A percentile compares a stretch with the other conserved stretches of the same genome.
phyloP scores from a whole-genome alignment of 92 coral and sea anemone genomes.

The Zoanthus sociatus region DNA sequence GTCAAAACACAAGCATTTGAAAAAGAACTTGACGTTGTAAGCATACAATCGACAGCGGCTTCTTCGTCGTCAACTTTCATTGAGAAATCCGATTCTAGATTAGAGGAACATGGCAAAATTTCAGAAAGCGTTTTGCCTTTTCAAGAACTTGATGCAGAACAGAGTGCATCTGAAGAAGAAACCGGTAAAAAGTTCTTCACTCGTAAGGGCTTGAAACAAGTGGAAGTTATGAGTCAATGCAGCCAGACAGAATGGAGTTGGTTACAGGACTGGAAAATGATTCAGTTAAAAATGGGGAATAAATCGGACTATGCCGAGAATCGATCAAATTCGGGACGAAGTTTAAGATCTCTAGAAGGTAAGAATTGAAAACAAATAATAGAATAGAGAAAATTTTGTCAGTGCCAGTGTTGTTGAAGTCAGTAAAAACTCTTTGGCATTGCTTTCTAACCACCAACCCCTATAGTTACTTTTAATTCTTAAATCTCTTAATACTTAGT shows the following conservation, averaged over 20 bases:
- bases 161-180: slow-evolving; percentile 30
- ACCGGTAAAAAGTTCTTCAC: slow-evolving; percentile 9
- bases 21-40: slow-evolving; percentile 15
- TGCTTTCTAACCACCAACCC: too few species aligned
- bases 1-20: slow-evolving; percentile 8
- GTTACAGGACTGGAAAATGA: slow-evolving; percentile 38
- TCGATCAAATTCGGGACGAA: slow-evolving; percentile 30
- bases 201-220: slow-evolving; percentile 21
- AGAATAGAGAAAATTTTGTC: not conserved
- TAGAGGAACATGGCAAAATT: not conserved
- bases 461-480: too few species aligned
- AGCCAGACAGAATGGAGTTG: slow-evolving; percentile 45
- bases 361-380: not conserved
- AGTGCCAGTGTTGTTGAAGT: too few species aligned
- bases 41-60: slow-evolving; percentile 19
- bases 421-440: too few species aligned
- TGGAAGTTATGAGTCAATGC: slow-evolving; percentile 40
- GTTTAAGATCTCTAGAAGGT: slow-evolving; percentile 32
- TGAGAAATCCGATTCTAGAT: slow-evolving; percentile 5
- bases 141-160: slow-evolving; percentile 5
- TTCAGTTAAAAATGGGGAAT: slow-evolving; percentile 23
- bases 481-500: too few species aligned
- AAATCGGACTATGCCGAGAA: slow-evolving; percentile 24
- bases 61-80: slow-evolving; percentile 5
- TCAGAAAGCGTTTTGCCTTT: not conserved